Percentiles rank a stretch among this genome's conserved stretches.
Evolutionary conservation across 2,888 invertebrate species (phyloP).

Genomic region (Taphrorychus bicolor): DNA sequence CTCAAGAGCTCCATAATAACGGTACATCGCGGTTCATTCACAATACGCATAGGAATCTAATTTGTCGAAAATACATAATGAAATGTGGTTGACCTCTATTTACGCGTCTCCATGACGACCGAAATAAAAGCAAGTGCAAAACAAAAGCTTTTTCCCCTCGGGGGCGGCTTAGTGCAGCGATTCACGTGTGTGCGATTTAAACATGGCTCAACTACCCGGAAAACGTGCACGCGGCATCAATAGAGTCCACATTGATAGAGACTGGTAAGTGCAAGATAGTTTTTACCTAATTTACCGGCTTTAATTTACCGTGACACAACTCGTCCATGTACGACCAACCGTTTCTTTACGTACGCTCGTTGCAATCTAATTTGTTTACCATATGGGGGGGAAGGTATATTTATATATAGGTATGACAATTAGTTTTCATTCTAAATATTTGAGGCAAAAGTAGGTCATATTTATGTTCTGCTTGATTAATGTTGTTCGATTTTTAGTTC

Average conservation of each 20-base stretch:
- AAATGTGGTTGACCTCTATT: slow-evolving; percentile 24
- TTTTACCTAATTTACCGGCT: no score
- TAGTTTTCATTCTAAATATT: no score
- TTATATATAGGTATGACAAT: neutral
- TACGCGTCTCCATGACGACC: slow-evolving; percentile 24
- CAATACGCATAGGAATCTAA: neutral
- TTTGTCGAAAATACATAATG: neutral
- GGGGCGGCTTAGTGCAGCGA: slow-evolving; percentile 23
- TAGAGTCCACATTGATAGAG: neutral
- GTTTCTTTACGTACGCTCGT: neutral
- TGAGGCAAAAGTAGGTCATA: neutral
- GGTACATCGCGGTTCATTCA: no score
- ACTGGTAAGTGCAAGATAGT: slow-evolving; percentile 14
- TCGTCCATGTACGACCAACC: no score
- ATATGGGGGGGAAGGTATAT: neutral
- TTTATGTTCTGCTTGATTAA: neutral
- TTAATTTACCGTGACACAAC: no score
- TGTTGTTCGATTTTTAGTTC: neutral
- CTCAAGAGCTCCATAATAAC: no score
- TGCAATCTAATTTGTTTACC: neutral
- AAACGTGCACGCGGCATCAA: slow-evolving; percentile 3
- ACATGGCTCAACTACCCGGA: slow-evolving; percentile 13
- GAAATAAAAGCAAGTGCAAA: slow-evolving; percentile 30
- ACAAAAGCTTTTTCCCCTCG: slow-evolving; percentile 27
- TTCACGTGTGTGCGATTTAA: slow-evolving; percentile 22